Base-by-base conservation (phyloP, 2,113 vertebrate species). In the Alethe diademata region DNA sequence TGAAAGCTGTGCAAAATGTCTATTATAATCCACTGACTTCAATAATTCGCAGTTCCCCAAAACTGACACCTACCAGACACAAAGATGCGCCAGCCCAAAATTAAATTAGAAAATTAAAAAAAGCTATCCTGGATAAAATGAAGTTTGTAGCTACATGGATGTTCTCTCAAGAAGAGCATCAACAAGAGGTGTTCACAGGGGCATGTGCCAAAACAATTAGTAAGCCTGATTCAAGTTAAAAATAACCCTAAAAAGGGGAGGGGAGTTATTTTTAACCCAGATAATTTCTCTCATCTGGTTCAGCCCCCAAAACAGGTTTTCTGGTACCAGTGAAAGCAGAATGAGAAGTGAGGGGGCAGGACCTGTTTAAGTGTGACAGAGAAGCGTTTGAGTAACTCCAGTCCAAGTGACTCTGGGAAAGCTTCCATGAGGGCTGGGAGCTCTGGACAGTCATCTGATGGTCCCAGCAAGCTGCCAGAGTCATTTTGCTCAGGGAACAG, bases 191-290 rank as follows among this genome's bases (percentile, higher is more conserved):
- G 62, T 82, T 89, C 90, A 78, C 24, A 57, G 38, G 60, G 29
- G 25, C 74, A 76, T 48, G 51, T 50, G 66, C 61, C 8, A 2
- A 81, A 87, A 38, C 8, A 43, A 82, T 90, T 50, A 92, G 54
- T 66, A 50, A 93, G 58, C 36, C 36, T 24, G 45, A 82, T 51
- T 45, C 36, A 31, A 86, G 45, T 47, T 56, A 53, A 88, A 96
- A 95, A 93, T 93, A 93, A 93, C 40, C n/a, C 54, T 43, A 12
- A 75, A 72, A 72, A 82, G 33, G 43, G 47, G 23, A 85, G 36
- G n/a, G 51, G 47, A 69, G 23, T 64, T 95, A 92, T 95, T 93
- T 93, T 92, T 88, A 93, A 92, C 50, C 40, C 67, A 36, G 82
- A 48, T 72, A 17, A 65, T 57, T 86, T 79, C 62, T 75, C 45